These are phyloP conservation scores for Strigamia maritima DNA, from an alignment of 2,888 invertebrate species.

Conservation along the genomic window DNA sequence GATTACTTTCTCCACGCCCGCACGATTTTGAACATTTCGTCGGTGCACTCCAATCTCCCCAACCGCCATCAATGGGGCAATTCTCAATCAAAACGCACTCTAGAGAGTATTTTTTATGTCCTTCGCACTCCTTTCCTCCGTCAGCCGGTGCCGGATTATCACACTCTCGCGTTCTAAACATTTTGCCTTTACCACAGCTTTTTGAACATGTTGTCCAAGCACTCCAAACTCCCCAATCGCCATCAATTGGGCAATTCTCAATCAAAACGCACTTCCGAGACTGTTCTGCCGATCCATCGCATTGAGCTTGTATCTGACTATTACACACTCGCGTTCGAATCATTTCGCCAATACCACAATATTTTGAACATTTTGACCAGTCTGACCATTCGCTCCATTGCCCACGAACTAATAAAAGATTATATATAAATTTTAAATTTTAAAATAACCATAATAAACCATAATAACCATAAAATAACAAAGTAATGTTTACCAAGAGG, in stretches of 20 bases:
- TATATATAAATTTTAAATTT: not conserved
- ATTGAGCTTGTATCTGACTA: slow-evolving; percentile 50
- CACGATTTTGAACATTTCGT: not conserved
- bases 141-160: slow-evolving; percentile 52
- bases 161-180: slow-evolving; percentile 53
- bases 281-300: slow-evolving; percentile 50
- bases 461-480: too few relatives aligned
- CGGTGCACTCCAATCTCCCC: not conserved
- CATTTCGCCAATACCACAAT: slow-evolving; percentile 51
- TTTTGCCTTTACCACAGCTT: slow-evolving; percentile 53
- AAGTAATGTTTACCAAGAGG: slow-evolving; percentile 47
- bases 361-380: slow-evolving; percentile 52
- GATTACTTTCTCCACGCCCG: not conserved
- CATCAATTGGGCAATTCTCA: slow-evolving; percentile 43
- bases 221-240: slow-evolving; percentile 54
- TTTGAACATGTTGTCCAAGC: slow-evolving; percentile 53
- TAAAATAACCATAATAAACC: slow-evolving; percentile 38
- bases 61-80: not conserved
- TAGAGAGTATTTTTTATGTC: slow-evolving; percentile 46
- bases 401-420: slow-evolving; percentile 47
- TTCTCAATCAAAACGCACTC: slow-evolving; percentile 50
- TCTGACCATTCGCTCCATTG: slow-evolving; percentile 51
- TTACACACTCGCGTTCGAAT: slow-evolving; percentile 49
- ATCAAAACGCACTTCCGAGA: not conserved
- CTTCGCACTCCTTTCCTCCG: slow-evolving; percentile 52